These are phyloP conservation scores for Chrysocyon brachyurus DNA, from an alignment of 2,797 vertebrate species.

Conservation along the genomic window DNA sequence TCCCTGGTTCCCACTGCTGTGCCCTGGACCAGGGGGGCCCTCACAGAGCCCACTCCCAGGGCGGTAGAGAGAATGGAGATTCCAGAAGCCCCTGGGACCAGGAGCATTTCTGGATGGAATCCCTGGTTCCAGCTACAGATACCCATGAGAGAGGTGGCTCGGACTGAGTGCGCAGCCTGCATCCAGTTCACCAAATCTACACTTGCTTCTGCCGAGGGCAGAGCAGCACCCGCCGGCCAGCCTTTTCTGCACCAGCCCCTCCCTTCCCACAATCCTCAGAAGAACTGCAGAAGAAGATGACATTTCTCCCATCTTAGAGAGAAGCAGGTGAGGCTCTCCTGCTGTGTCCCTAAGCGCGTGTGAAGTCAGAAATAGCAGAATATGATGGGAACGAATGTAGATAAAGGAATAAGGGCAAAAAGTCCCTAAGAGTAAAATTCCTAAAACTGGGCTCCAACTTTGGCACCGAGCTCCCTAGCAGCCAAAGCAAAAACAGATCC, in stretches of 20 bases:
- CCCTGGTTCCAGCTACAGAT: background rate
- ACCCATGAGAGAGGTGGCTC: background rate
- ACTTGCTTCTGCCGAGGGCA: background rate
- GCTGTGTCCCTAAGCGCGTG: background rate
- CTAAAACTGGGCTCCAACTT: background rate
- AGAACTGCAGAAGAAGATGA: background rate
- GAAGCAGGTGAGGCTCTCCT: background rate
- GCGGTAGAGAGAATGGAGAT: background rate
- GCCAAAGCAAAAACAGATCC: background rate
- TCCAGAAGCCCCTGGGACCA: accelerated
- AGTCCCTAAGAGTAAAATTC: background rate
- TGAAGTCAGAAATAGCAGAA: background rate
- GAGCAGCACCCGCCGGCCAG: background rate
- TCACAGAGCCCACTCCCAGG: background rate
- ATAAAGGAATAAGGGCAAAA: background rate
- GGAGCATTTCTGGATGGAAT: background rate
- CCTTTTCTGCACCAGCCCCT: background rate
- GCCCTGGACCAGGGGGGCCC: background rate
- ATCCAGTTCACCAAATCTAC: background rate
- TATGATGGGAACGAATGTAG: background rate
- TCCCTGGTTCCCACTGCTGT: no score
- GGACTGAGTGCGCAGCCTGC: background rate
- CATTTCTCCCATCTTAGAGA: background rate
- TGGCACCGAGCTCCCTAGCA: background rate
- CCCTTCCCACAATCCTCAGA: background rate